phyloP scores from a whole-genome alignment of 2,113 vertebrate species.

The Hipposideros armiger region DNA sequence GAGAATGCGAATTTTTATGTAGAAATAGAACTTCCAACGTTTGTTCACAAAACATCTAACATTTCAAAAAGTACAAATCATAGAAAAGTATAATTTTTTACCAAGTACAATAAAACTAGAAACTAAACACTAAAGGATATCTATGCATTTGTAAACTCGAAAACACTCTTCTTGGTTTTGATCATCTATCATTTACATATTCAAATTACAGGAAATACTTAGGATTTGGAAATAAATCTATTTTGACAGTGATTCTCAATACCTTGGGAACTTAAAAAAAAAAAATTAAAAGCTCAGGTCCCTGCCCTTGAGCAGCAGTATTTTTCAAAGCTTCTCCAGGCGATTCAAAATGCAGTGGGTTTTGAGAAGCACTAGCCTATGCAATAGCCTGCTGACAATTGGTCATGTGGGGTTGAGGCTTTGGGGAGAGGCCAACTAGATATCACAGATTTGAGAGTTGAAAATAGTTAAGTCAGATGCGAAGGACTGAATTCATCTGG shows the following conservation, averaged over 20 bases:
- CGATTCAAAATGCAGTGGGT: background rate
- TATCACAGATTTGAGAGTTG: background rate
- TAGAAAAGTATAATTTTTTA: background rate
- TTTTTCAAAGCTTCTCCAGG: background rate
- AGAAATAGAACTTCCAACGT: background rate
- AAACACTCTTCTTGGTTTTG: background rate
- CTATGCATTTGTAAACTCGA: background rate
- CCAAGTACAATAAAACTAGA: background rate
- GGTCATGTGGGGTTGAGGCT: background rate
- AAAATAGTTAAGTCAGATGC: background rate
- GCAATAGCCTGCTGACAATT: background rate
- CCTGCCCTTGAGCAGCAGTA: background rate
- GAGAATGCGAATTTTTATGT: background rate
- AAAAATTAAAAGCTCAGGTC: background rate
- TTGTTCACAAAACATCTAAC: constrained; percentile 10
- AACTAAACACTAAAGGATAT: background rate
- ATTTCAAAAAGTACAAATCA: background rate
- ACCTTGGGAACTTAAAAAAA: background rate
- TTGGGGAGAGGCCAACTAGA: background rate
- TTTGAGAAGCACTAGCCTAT: background rate
- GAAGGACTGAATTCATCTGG: background rate
- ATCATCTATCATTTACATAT: background rate
- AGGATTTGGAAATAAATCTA: background rate
- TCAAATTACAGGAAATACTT: constrained; percentile 40
- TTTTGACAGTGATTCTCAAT: background rate